A percentile compares a stretch with the other conserved stretches of the same genome.
Evolutionary conservation across 2,113 vertebrate genomes (phyloP).

Genomic region (Amia ocellicauda): DNA sequence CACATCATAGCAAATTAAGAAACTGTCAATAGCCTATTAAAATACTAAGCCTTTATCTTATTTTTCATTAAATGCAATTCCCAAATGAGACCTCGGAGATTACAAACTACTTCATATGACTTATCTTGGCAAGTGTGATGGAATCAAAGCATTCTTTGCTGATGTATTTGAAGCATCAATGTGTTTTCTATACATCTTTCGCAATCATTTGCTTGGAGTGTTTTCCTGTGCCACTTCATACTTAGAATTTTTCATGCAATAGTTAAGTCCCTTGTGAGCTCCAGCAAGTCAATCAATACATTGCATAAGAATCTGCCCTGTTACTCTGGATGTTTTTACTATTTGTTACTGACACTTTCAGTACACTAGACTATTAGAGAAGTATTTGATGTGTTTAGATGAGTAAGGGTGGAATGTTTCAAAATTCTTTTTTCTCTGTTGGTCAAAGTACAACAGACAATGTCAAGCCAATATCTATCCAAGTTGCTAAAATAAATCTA

Average conservation of each 20-base stretch:
- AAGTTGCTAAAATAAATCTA: background rate
- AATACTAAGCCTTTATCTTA: conserved; percentile 2
- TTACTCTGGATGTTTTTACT: too few species aligned
- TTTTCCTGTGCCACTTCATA: background rate
- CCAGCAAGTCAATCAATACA: too few species aligned
- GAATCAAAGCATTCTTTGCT: conserved; percentile 59
- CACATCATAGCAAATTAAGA: background rate
- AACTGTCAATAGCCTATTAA: conserved; percentile 4
- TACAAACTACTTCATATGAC: conserved; percentile 23
- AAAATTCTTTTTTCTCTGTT: background rate
- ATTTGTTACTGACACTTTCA: background rate
- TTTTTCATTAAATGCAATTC: background rate
- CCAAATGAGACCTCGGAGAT: conserved; percentile 27
- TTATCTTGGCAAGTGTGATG: conserved; percentile 40
- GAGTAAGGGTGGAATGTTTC: background rate
- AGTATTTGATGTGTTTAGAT: background rate
- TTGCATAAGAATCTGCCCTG: too few species aligned
- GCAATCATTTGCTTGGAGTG: conserved; percentile 3
- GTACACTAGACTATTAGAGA: background rate
- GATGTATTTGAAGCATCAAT: conserved; percentile 39
- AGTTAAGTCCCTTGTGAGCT: too few species aligned
- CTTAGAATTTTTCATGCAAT: too few species aligned
- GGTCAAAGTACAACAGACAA: too few species aligned
- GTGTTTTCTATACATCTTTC: conserved; percentile 9
- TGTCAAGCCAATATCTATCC: too few species aligned